phyloP scores from a whole-genome alignment of 2,888 invertebrate species.

The Yponomeuta sedellus region DNA sequence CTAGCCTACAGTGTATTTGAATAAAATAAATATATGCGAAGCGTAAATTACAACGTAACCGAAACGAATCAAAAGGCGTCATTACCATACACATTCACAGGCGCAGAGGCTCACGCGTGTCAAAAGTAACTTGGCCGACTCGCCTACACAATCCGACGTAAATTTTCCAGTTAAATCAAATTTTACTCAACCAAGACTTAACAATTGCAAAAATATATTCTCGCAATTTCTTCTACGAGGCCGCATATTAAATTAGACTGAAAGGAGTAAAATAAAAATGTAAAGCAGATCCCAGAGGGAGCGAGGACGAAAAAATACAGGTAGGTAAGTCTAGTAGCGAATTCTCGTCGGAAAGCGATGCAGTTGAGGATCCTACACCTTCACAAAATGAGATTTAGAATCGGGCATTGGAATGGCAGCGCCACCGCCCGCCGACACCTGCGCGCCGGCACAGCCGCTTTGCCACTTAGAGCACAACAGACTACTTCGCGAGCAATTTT shows the following conservation, averaged over 20 bases:
- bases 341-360: constrained; percentile 36
- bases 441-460: constrained; percentile 4
- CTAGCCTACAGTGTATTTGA: too few relatives aligned
- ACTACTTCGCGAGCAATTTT: constrained; percentile 7
- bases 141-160: constrained; percentile 37
- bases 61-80: too few relatives aligned
- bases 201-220: constrained; percentile 59
- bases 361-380: constrained; percentile 39
- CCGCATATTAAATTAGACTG: constrained; percentile 66
- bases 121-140: constrained; percentile 7
- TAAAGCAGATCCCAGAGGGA: constrained; percentile 51
- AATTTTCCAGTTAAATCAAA: constrained; percentile 39
- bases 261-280: constrained; percentile 66
- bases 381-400: constrained; percentile 49
- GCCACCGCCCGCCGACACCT: neutral
- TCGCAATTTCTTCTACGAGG: constrained; percentile 55
- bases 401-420: constrained; percentile 25
- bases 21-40: too few relatives aligned
- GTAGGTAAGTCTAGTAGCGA: constrained; percentile 29
- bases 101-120: neutral
- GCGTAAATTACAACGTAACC: too few relatives aligned
- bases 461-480: constrained; percentile 13
- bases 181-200: constrained; percentile 51
- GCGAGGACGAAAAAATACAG: constrained; percentile 42
- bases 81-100: too few relatives aligned